Conservation (phyloP, 1,140 invertebrate species). For the Steinernema feltiae region DNA sequence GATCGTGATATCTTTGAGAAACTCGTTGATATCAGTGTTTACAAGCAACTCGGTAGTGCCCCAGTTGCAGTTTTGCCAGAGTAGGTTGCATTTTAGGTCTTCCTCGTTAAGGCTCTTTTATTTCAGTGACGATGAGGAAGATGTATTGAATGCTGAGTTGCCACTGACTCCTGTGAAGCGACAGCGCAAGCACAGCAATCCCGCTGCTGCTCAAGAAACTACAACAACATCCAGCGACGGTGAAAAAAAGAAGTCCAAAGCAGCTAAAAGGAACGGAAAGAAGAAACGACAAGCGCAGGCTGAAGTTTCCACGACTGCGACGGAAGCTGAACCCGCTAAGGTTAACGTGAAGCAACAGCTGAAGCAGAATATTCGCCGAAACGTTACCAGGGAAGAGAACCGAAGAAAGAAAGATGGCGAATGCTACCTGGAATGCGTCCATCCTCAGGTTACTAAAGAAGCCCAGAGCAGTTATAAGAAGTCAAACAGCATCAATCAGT, state of each 20-base stretch:
- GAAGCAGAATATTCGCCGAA: neutral
- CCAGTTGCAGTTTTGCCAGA: neutral
- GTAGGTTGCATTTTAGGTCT: neutral
- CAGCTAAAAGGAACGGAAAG: neutral
- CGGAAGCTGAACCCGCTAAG: neutral
- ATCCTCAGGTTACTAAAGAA: neutral
- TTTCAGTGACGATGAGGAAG: neutral
- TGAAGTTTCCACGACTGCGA: neutral
- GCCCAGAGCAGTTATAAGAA: slow-evolving; percentile 13
- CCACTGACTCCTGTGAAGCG: neutral
- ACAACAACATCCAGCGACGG: too few species aligned
- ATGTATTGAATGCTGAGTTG: neutral
- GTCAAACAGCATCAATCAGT: neutral
- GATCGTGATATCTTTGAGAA: neutral
- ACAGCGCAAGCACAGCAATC: neutral
- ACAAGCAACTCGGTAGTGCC: neutral
- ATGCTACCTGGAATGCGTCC: slow-evolving; percentile 10
- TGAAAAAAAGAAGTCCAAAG: too few species aligned
- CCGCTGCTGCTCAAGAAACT: neutral
- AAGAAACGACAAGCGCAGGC: neutral
- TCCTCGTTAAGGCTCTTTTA: neutral
- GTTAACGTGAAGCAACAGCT: neutral
- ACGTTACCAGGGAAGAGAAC: neutral
- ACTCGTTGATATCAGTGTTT: neutral
- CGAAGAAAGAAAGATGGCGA: neutral